Evolutionary conservation across 2,113 vertebrate species (phyloP).

Genomic region (Aegithalos caudatus): DNA sequence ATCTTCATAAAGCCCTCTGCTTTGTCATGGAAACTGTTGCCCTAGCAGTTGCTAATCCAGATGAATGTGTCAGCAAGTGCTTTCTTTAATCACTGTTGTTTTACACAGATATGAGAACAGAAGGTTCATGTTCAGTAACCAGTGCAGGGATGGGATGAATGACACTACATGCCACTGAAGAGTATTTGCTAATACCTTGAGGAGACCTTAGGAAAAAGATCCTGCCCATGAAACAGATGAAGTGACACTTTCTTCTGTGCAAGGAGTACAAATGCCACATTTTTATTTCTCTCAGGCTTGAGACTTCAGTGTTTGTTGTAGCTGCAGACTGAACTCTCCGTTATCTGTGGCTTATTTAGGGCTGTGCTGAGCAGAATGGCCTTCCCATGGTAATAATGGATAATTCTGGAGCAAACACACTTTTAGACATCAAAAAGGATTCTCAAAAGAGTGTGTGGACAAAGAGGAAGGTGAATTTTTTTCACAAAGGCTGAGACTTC

Average conservation of each 20-base stretch:
- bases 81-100: background rate
- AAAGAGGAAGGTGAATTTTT: background rate
- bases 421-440: background rate
- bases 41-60: background rate
- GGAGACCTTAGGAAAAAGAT: background rate
- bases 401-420: background rate
- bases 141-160: background rate
- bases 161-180: background rate
- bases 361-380: background rate
- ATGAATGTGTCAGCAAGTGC: background rate
- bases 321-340: background rate
- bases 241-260: background rate
- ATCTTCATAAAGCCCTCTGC: background rate
- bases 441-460: background rate
- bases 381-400: background rate
- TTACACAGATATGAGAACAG: background rate
- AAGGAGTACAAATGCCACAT: background rate
- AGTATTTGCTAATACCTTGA: background rate
- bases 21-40: background rate
- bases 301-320: background rate
- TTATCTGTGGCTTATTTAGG: background rate
- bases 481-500: background rate
- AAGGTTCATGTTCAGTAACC: background rate
- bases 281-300: background rate
- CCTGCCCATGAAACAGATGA: background rate